Base-by-base conservation (phyloP, 2,797 vertebrate species). In the Macrochelys suwanniensis region DNA sequence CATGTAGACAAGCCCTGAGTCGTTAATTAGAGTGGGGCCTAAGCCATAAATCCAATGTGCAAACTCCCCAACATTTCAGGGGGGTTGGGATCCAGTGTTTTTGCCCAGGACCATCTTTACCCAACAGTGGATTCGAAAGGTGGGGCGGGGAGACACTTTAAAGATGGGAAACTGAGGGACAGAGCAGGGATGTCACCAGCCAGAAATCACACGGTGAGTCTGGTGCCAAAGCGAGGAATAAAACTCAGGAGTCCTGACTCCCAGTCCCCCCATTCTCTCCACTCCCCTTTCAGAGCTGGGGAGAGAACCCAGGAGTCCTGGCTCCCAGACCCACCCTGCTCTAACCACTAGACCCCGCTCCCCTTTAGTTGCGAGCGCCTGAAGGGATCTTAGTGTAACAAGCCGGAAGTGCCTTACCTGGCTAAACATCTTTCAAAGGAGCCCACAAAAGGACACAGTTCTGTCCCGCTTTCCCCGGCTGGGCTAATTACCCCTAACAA, bases 401-500 rank as follows among this genome's bases (percentile, higher is more conserved):
- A 1, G 31, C 59, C 13, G 15, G 31, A 33, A 5, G 21, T 19
- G 16, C 16, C 61, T n/a, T n/a, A n/a, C 61, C 61, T n/a, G 7
- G 61, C 33, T n/a, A n/a, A 68, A 31, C 59, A 33, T 12, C 59
- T 31, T 31, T 11, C 28, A 33, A 7, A 31, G 33, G 33, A 8
- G 15, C n/a, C 16, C 33, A 65, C 61, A 68, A 37, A 68, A 68
- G 61, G 33, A n/a, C 61, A 19, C 33, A 68, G 61, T 19, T n/a
- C 61, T n/a, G 33, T 21, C 31, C 59, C 3, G 61, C 61, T 68
- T 68, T n/a, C 61, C 79, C 68, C 1, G 65, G 37, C 11, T 31
- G 45, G 65, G 68, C 37, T 90, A 93, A 90, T 93, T 90, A 85
- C 74, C 84, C 45, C 23, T 87, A 90, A 93, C 84, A 23, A 93